Evolutionary conservation across 2,113 vertebrate species (phyloP).

Genomic region (Columba livia): DNA sequence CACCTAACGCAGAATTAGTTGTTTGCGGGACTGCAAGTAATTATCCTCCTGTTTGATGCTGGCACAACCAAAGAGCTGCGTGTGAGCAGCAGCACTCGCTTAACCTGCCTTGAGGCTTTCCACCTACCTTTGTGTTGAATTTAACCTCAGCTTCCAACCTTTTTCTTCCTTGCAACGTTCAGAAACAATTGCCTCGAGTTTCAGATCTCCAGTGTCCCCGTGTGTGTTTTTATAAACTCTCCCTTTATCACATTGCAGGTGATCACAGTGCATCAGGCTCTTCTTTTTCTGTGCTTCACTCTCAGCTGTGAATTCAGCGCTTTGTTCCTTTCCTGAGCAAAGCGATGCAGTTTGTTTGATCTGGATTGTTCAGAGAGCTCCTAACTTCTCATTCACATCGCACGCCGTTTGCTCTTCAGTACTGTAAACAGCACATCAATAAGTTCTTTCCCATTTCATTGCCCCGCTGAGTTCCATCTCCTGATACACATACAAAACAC

Average conservation of each 20-base stretch:
- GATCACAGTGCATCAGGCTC: not conserved
- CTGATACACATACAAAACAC: not conserved
- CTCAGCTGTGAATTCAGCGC: not conserved
- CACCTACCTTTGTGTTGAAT: not conserved
- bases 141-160: not conserved
- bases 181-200: not conserved
- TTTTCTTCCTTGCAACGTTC: not conserved
- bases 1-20: not conserved
- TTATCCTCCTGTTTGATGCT: not conserved
- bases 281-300: not conserved
- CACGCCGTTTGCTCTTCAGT: not conserved
- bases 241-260: not conserved
- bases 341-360: not conserved
- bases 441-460: not conserved
- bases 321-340: not conserved
- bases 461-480: not conserved
- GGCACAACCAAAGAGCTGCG: not conserved
- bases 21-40: not conserved
- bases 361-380: not conserved
- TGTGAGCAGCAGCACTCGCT: not conserved
- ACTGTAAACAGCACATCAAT: not conserved
- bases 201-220: accelerated
- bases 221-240: not conserved
- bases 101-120: not conserved
- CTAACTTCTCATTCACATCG: not conserved